Evolutionary conservation across 2,113 vertebrate genomes (phyloP), one percentile per base, ranked within the genome.

Genomic region (Nestor notabilis): DNA sequence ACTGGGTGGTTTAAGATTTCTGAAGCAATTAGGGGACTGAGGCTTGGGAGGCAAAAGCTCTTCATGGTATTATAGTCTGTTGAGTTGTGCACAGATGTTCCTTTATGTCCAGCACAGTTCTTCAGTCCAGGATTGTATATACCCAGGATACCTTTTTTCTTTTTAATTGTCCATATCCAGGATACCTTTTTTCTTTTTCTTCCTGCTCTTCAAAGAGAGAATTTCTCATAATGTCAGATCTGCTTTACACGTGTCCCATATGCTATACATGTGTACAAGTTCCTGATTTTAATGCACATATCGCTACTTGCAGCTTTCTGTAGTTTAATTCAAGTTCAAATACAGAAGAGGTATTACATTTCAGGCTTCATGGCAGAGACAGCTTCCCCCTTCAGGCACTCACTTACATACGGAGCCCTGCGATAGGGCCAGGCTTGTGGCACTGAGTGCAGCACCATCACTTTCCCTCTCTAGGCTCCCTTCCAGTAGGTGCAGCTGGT

Each of bases 401-500:
- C 11, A 7, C 15, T 25, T 33, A 5, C 2, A 0, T 28, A 6
- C 16, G 23, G 28, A 64, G 55, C 16, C 35, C 61, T 66, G 25
- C 17, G 39, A 43, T 2, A 68, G 50, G 58, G 7, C 43, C 25
- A 75, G 56, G 39, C 39, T 76, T 55, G 12, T 27, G 65, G 13
- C 47, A 35, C n/a, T 33, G 33, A 46, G 25, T 21, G 19, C 21
- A 43, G 55, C 61, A 47, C 23, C 17, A 35, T 23, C 33, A 13
- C 25, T 82, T 74, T 23, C 3, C 5, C 24, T 46, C 47, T 87
- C 33, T 18, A 61, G 61, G 78, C 78, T 93, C 17, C 20, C 17
- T 90, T 93, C 61, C 66, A 85, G 78, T 20, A 50, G 88, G n/a
- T 72, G 56, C 96, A 92, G 87, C 65, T 94, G 74, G 43, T 15